Base-by-base conservation (phyloP, 2,113 vertebrate genomes). In the Collichthys lucidus region DNA sequence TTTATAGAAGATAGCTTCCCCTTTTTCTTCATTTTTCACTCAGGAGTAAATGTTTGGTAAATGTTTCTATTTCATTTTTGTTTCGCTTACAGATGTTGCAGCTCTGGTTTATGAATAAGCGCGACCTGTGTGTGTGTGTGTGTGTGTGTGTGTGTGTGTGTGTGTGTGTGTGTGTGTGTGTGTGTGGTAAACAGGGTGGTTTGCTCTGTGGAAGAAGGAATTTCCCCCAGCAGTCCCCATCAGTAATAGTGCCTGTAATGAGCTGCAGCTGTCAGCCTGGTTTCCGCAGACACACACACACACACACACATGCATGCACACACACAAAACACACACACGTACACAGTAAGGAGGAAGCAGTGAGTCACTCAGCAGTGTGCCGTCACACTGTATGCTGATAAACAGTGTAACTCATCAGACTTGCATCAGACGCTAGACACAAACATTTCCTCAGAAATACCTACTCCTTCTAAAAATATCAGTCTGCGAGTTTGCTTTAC, bases 101-200 rank as follows among this genome's bases (percentile, higher is more conserved):
- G 93, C 94, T 92, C 95, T 93, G 91, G 94, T 95, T 96, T 96
- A 95, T 96, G 95, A 96, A 96, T 96, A 96, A 95, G 69, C 16
- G 16, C 74, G 74, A 64, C 53, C 53, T 57, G 78, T 63, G 63
- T 55, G 66, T 68, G 63, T 65, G 62, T 62, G 75, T 66, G 49
- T 73, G 31, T 35, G 31, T 31, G 31, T 31, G 31, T 31, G 31
- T 31, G 31, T 31, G 31, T 35, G 31, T 35, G 80, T 57, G 77
- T 77, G 88, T 59, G 74, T 35, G 31, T 31, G 31, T 31, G 31
- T 31, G 31, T 31, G 31, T 31, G 31, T 35, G 31, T 35, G 80
- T 57, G 77, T 77, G 88, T 59, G 74, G 87, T 91, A 92, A 92
- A 94, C 89, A 93, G 90, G 92, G 88, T 89, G 90, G 89, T 91